phyloP scores from a whole-genome alignment of 2,888 invertebrate genomes.

The Agriotes lineatus region DNA sequence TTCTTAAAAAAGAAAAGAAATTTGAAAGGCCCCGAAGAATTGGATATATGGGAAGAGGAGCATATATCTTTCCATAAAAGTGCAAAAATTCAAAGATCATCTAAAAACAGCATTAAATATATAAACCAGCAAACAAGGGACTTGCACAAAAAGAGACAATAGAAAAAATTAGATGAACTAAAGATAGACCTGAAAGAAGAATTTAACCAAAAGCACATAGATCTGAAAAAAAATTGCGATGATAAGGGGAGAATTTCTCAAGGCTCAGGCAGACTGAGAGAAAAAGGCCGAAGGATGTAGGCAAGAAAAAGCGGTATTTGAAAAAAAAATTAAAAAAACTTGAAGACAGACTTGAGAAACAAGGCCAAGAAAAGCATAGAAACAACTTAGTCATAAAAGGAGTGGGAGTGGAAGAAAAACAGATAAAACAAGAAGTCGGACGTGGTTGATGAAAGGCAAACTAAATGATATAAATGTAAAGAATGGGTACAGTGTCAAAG shows the following conservation, averaged over 20 bases:
- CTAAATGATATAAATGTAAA: neutral
- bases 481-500: neutral
- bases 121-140: neutral
- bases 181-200: neutral
- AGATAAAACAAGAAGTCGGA: neutral
- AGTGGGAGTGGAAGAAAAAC: neutral
- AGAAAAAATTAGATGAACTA: neutral
- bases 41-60: neutral
- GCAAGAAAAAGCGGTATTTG: neutral
- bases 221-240: neutral
- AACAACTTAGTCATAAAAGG: neutral
- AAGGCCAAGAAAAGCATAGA: neutral
- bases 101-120: neutral
- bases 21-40: neutral
- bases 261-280: neutral
- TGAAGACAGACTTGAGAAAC: neutral
- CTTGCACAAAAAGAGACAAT: slow-evolving; percentile 1
- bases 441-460: neutral
- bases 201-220: neutral
- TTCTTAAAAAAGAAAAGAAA: neutral
- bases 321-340: neutral
- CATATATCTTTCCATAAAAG: neutral
- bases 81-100: neutral
- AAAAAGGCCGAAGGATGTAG: neutral
- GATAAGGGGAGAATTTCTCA: neutral